A percentile compares a stretch with the other conserved stretches of the same genome.
phyloP scores from a whole-genome alignment of 2,797 vertebrate genomes.

The Leptoclinus maculatus region DNA sequence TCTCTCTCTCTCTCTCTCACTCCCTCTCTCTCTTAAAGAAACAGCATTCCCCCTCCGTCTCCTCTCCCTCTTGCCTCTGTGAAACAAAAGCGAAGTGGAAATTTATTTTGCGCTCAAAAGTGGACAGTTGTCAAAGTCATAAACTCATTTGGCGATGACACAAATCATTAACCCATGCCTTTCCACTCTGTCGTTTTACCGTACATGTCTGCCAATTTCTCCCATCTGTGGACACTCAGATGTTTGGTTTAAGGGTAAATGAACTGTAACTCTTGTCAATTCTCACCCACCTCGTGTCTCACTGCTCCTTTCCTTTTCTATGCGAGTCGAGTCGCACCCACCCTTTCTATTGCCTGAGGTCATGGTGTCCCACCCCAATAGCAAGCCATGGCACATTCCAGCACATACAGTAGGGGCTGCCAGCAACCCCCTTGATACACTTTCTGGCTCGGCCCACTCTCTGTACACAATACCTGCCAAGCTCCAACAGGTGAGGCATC shows the following conservation, averaged over 20 bases:
- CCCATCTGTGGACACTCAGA: conserved; percentile 1
- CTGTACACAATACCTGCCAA: conserved; percentile 68
- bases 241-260: conserved; percentile 26
- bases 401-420: conserved; percentile 84
- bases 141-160: conserved; percentile 50
- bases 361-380: conserved; percentile 88
- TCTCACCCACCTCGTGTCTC: conserved; percentile 64
- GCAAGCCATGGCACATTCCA: conserved; percentile 88
- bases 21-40: conserved; percentile 87
- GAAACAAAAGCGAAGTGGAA: conserved; percentile 75
- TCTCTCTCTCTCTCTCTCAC: conserved; percentile 83
- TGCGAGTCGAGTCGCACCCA: conserved; percentile 82
- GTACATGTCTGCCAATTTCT: not conserved
- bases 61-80: conserved; percentile 68
- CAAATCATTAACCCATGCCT: conserved; percentile 65
- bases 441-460: conserved; percentile 50
- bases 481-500: conserved; percentile 78
- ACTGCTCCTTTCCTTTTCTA: conserved; percentile 66
- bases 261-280: conserved; percentile 50
- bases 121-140: conserved; percentile 58
- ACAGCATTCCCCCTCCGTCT: conserved; percentile 81
- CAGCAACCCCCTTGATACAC: conserved; percentile 78
- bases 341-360: conserved; percentile 87
- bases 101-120: conserved; percentile 63
- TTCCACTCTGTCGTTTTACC: conserved; percentile 22